Evolutionary conservation across 2,797 vertebrate genomes (phyloP), one percentile per base, ranked within the genome.

Genomic region (Tragopan temminckii): DNA sequence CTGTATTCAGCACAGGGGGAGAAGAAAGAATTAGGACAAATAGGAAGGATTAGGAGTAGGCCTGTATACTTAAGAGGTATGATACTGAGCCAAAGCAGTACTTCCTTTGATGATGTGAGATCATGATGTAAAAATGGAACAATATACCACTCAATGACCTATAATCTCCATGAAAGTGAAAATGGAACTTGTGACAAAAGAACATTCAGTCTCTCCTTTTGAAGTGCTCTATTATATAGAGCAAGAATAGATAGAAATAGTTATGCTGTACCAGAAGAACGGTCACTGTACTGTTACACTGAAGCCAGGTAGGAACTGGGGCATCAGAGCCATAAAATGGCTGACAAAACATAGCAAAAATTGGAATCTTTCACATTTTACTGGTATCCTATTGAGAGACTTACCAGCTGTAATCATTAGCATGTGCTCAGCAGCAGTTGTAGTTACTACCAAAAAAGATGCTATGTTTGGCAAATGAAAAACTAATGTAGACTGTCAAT

Each of bases 251-350:
- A 66, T 6, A 55, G 20, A 64, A 80, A 48, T 24, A 4, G 35
- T 23, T 31, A 17, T 13, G 3, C 13, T 46, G 8, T 57, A 43
- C 12, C 33, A 68, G 70, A 20, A 68, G 42, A 55, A 27, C 35
- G 11, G 14, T 55, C 35, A 68, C 35, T 0, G 0, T 25, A 21
- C 13, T 52, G 25, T 20, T 15, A 27, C 31, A 29, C 38, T 69
- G 50, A 5, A 80, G 55, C 4, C 72, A 27, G 24, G 35, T 55
- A 27, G 29, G 69, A 62, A 69, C 61, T 11, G 33, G 35, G n/a
- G 15, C 5, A n/a, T 5, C 1, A 0, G 38, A 23, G 31, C 42
- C 21, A 31, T 1, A 29, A 43, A 58, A 89, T 8, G 18, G 24
- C 18, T 63, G 50, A 77, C 3, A 69, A 89, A 70, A 5, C 35